Base-by-base conservation (phyloP, 2,888 invertebrate genomes). In the Corbicula japonica region DNA sequence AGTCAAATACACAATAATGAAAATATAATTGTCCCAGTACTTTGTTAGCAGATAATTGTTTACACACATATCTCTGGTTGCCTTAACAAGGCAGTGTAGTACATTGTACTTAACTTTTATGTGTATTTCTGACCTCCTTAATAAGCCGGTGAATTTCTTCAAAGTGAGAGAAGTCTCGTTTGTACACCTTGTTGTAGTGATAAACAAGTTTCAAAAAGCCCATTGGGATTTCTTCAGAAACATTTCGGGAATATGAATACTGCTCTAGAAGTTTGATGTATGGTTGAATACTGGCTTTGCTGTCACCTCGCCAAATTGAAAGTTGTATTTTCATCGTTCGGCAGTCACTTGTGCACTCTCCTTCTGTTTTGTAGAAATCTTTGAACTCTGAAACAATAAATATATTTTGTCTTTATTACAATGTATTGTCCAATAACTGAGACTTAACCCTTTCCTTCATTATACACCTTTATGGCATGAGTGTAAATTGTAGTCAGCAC, bases 201-300 rank as follows among this genome's bases (percentile, higher is more conserved):
- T 62, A 78, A 5, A 78, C 73, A 30, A 78, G 44, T 32, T 78
- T 78, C 30, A 73, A 26, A 18, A 78, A 73, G 8, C 73, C 73
- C 12, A 56, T 34, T 2, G 54, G 56, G 38, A 78, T 62, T 4
- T 15, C 35, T 21, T 62, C n/a, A n/a, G n/a, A n/a, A n/a, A n/a
- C n/a, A n/a, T n/a, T n/a, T n/a, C n/a, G 38, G 21, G 48, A 8
- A 0, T 41, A 28, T 1, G 52, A 35, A 44, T 68, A 73, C 3
- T 62, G 41, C 1, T 73, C 73, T 18, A 72, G 54, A 8, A 44
- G 30, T 6, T 63, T 38, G 30, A 72, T 54, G 26, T 52, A 62
- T 23, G 71, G 71, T 28, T 30, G 41, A 28, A 72, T 50, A 15
- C 38, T 72, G 2, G 62, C 41, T 38, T 54, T 52, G 12, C 54